Conservation (phyloP, 2,797 vertebrate species). For the Buceros bicornis region DNA sequence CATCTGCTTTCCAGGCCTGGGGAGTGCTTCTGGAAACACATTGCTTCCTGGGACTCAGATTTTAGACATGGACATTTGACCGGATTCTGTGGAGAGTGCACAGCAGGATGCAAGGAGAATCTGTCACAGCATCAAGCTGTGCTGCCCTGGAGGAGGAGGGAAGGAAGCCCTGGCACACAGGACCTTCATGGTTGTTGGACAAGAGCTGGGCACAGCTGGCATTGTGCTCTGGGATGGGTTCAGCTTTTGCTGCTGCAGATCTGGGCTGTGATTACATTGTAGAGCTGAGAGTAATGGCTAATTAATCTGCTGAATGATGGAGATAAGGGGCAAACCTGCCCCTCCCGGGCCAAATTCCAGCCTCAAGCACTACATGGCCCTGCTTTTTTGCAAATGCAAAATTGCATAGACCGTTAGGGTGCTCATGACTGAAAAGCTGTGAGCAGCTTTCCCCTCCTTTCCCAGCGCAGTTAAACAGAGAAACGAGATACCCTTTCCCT, state of each 20-base stretch:
- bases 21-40: background rate
- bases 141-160: background rate
- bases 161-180: background rate
- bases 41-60: background rate
- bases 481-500: background rate
- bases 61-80: background rate
- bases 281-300: background rate
- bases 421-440: background rate
- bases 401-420: background rate
- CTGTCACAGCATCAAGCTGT: background rate
- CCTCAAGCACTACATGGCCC: background rate
- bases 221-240: background rate
- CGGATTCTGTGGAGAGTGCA: background rate
- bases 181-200: background rate
- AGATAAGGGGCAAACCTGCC: background rate
- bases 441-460: background rate
- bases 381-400: background rate
- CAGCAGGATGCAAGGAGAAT: background rate
- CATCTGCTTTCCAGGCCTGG: background rate
- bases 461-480: background rate
- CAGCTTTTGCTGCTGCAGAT: background rate
- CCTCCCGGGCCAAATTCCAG: background rate
- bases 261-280: background rate
- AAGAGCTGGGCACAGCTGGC: conserved; percentile 4
- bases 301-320: conserved; percentile 20